phyloP scores from a whole-genome alignment of 1,140 invertebrate species.

The Tetraneura akinire region DNA sequence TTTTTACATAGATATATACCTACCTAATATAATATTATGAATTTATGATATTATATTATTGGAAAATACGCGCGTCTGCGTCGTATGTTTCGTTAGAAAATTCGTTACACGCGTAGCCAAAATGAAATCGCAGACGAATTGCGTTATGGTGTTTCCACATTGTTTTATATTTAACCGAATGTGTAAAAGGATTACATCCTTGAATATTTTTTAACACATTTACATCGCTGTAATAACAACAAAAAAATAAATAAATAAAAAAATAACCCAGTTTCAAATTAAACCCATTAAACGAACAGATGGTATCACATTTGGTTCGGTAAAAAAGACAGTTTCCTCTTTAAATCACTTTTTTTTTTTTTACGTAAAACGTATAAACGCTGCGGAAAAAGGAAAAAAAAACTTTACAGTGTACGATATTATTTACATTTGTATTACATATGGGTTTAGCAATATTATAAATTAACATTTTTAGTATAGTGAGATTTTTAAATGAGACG shows the following conservation, averaged over 20 bases:
- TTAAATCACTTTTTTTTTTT: conserved; percentile 42
- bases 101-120: neutral
- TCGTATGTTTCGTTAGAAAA: neutral
- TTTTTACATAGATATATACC: too few species aligned
- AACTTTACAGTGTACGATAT: neutral
- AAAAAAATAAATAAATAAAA: too few species aligned
- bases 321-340: conserved; percentile 30
- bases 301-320: conserved; percentile 35
- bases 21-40: too few species aligned
- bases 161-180: conserved; percentile 40
- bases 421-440: neutral
- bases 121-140: neutral
- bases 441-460: neutral
- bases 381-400: conserved; percentile 13
- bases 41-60: too few species aligned
- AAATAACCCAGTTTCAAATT: conserved; percentile 39
- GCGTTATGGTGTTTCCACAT: conserved; percentile 16
- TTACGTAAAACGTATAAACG: neutral
- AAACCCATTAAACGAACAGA: conserved; percentile 46
- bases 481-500: neutral
- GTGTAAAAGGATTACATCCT: conserved; percentile 21
- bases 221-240: neutral
- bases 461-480: conserved; percentile 1
- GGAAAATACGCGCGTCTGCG: too few species aligned
- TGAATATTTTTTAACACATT: conserved; percentile 36